Evolutionary conservation across 92 coral and sea anemone genomes (phyloP).

Genomic region (Porites rus): DNA sequence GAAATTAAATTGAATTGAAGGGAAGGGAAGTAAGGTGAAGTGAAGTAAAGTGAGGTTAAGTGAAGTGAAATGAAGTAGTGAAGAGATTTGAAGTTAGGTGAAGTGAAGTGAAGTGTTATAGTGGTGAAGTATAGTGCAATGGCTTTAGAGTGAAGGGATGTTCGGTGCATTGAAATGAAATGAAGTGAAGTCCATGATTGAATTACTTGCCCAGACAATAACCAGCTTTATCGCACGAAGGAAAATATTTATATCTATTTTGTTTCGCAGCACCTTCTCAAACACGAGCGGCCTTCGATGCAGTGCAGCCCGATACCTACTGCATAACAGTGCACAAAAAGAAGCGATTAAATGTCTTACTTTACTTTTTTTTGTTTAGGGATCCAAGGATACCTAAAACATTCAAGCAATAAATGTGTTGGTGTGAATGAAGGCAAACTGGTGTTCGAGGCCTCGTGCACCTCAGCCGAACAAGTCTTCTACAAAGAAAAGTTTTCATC

Average conservation of each 20-base stretch:
- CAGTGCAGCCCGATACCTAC: not conserved
- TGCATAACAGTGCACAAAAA: not conserved
- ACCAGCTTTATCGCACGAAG: too few species aligned
- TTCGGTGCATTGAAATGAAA: too few species aligned
- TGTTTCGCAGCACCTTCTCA: not conserved
- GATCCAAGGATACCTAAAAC: conserved; percentile 43
- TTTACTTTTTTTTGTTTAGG: conserved; percentile 4
- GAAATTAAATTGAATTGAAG: too few species aligned
- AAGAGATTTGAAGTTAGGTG: too few species aligned
- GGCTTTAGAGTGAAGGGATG: too few species aligned
- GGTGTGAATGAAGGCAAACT: conserved; percentile 35
- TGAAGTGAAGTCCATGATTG: too few species aligned
- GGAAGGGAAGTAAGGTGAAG: not conserved
- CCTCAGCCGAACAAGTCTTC: conserved; percentile 48
- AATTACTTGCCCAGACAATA: too few species aligned
- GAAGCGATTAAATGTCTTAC: not conserved
- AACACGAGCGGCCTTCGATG: not conserved
- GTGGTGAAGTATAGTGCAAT: too few species aligned
- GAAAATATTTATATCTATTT: too few species aligned
- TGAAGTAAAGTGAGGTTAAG: not conserved
- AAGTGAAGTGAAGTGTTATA: too few species aligned
- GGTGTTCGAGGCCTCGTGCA: conserved; percentile 25
- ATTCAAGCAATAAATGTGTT: conserved; percentile 47
- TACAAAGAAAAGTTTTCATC: conserved; percentile 37
- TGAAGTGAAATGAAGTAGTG: too few species aligned